Evolutionary conservation across 2,113 vertebrate genomes (phyloP).

Genomic region (Pyxicephalus adspersus): DNA sequence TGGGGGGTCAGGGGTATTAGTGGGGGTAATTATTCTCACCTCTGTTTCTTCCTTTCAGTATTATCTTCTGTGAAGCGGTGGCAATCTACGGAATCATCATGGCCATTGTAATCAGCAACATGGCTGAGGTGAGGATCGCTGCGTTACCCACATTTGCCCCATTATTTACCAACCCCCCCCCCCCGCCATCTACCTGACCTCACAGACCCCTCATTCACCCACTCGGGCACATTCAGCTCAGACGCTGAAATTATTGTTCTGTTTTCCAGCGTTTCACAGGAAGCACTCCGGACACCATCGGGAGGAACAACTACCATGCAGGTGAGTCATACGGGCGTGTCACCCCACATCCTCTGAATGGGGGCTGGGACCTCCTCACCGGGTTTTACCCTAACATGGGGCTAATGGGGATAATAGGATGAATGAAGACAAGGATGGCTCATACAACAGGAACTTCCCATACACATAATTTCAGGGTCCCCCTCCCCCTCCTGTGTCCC

Average conservation of each 20-base stretch:
- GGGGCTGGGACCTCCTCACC: too few relatives aligned
- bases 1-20: too few relatives aligned
- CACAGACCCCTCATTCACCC: too few relatives aligned
- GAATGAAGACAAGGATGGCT: too few relatives aligned
- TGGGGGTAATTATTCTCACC: neutral
- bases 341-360: neutral
- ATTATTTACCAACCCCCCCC: too few relatives aligned
- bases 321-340: constrained; percentile 75
- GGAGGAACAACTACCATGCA: constrained; percentile 91
- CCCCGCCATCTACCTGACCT: too few relatives aligned
- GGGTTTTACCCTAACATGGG: too few relatives aligned
- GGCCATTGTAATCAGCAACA: constrained; percentile 98
- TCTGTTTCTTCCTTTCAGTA: constrained; percentile 71
- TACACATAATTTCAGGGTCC: too few relatives aligned
- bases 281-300: constrained; percentile 87
- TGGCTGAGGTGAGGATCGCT: constrained; percentile 85
- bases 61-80: constrained; percentile 99
- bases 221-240: too few relatives aligned
- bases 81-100: constrained; percentile 99
- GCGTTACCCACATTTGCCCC: neutral
- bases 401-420: too few relatives aligned
- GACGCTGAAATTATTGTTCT: neutral
- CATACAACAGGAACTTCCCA: too few relatives aligned
- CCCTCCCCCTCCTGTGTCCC: too few relatives aligned
- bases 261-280: constrained; percentile 80